phyloP scores from a whole-genome alignment of 2,797 vertebrate genomes.

The Sorex maritimensis region DNA sequence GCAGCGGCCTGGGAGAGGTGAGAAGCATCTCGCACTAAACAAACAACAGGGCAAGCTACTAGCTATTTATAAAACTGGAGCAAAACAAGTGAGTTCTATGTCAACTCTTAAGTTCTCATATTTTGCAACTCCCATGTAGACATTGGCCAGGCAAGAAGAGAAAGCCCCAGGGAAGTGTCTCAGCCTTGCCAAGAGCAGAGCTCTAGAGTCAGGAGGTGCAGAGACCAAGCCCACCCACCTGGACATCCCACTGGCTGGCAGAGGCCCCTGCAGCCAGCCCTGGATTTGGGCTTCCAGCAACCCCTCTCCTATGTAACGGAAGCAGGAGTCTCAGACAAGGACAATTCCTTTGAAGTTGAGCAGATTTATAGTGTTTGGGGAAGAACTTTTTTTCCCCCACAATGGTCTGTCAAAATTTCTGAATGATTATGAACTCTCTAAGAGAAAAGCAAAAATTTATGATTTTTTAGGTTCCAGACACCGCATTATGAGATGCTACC shows the following conservation, averaged over 20 bases:
- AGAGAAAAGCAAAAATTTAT: constrained; percentile 49
- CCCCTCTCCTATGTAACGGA: not conserved
- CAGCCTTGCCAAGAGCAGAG: not conserved
- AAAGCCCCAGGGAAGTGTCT: not conserved
- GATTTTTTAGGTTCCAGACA: constrained; percentile 45
- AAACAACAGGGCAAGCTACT: not conserved
- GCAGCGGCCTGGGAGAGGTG: not conserved
- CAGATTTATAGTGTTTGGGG: constrained; percentile 45
- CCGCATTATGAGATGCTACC: constrained; percentile 23
- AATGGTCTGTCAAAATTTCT: constrained; percentile 37
- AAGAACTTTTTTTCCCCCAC: constrained; percentile 21
- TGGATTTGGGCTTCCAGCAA: not conserved
- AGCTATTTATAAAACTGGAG: constrained; percentile 21
- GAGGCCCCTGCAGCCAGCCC: not conserved
- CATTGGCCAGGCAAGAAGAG: not conserved
- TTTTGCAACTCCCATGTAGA: too few relatives aligned
- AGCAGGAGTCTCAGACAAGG: not conserved
- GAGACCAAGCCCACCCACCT: too few relatives aligned
- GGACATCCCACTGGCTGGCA: not conserved
- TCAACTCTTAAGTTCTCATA: not conserved
- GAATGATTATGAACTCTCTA: not conserved
- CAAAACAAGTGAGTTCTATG: constrained; percentile 2
- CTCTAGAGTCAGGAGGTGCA: not conserved
- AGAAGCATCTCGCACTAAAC: constrained; percentile 2
- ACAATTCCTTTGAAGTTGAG: constrained; percentile 29